These are phyloP conservation scores for Oenanthe melanoleuca DNA, from an alignment of 2,113 vertebrate species.

Conservation along the genomic window DNA sequence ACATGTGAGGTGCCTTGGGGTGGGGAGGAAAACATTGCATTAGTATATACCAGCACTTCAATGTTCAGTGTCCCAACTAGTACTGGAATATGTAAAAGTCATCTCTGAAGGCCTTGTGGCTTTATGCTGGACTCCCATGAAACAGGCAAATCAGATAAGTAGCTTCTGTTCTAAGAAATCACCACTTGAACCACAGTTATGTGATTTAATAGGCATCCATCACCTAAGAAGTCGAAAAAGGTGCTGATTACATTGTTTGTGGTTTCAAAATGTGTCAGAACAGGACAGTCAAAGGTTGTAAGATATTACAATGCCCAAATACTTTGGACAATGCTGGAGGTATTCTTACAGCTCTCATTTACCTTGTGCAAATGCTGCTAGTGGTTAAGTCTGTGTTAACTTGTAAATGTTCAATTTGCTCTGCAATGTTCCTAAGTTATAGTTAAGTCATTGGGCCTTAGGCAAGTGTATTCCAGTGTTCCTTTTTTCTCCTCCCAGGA, in stretches of 20 bases:
- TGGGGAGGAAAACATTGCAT: neutral
- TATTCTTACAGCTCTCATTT: fast-evolving
- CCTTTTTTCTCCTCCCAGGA: slow-evolving; percentile 76
- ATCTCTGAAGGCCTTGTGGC: neutral
- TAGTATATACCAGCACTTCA: neutral
- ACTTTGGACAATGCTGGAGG: neutral
- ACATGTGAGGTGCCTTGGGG: neutral
- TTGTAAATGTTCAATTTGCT: neutral
- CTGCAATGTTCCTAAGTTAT: neutral
- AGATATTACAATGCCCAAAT: neutral
- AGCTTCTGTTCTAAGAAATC: neutral
- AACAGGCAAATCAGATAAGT: neutral
- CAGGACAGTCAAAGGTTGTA: neutral
- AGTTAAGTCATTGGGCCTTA: neutral
- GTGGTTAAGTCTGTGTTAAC: neutral
- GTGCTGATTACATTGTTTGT: neutral
- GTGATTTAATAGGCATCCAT: neutral
- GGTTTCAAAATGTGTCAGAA: neutral
- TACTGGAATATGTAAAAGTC: neutral
- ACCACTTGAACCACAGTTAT: neutral
- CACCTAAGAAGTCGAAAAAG: neutral
- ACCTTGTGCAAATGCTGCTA: neutral
- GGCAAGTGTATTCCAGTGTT: neutral
- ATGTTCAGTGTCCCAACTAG: neutral
- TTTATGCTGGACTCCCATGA: neutral